Percentiles rank a stretch among this genome's conserved stretches.
These are phyloP conservation scores for Euwallacea similis DNA, from an alignment of 1,140 invertebrate genomes.

Conservation along the genomic window DNA sequence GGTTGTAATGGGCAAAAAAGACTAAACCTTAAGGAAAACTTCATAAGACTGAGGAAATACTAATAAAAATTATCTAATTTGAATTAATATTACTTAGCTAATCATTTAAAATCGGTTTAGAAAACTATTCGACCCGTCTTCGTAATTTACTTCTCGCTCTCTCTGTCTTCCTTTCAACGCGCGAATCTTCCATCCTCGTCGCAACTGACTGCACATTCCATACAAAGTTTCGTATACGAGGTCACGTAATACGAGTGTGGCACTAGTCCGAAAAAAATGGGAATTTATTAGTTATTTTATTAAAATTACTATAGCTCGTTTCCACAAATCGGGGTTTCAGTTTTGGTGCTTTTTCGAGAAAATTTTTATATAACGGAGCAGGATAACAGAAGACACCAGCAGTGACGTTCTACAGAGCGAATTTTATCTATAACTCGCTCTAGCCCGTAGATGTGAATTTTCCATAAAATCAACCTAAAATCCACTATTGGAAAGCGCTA, in stretches of 20 bases:
- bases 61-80: no score
- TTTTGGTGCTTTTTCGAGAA: conserved; percentile 53
- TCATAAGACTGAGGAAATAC: no score
- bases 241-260: conserved; percentile 10
- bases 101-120: no score
- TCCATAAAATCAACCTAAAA: no score
- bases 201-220: not conserved
- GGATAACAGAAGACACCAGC: conserved; percentile 44
- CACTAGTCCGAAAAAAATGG: not conserved
- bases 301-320: conserved; percentile 44
- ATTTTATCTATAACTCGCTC: conserved; percentile 25
- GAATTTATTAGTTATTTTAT: conserved; percentile 50
- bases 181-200: not conserved
- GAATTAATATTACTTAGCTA: no score
- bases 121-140: not conserved
- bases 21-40: no score
- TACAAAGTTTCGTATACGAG: conserved; percentile 9
- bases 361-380: conserved; percentile 54
- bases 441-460: not conserved
- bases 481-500: not conserved
- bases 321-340: conserved; percentile 44
- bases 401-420: conserved; percentile 27
- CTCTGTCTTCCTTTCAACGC: not conserved
- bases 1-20: no score
- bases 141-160: not conserved